These are phyloP conservation scores for Bimastos eiseni DNA, from an alignment of 2,888 invertebrate species.

Conservation along the genomic window DNA sequence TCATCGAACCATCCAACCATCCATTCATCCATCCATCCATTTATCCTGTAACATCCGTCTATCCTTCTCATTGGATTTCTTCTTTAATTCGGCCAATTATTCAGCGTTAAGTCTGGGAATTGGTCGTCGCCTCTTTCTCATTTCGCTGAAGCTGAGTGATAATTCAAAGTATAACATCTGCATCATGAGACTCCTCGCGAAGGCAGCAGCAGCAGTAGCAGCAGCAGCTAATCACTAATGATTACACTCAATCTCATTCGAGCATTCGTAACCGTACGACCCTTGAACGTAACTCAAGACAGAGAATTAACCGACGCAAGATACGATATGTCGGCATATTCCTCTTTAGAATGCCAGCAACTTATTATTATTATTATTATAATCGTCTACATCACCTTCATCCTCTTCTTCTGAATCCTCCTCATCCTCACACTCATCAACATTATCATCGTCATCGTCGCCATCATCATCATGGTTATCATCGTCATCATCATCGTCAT, in stretches of 20 bases:
- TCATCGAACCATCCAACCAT: neutral
- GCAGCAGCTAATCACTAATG: neutral
- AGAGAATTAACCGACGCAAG: neutral
- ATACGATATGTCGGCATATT: neutral
- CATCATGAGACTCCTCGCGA: neutral
- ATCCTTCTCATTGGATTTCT: no score
- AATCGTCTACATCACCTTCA: no score
- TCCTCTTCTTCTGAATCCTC: no score
- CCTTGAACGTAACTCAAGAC: neutral
- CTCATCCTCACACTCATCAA: no score
- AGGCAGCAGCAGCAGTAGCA: neutral
- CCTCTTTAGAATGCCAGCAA: neutral
- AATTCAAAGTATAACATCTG: neutral
- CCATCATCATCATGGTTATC: neutral
- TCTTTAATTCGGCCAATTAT: neutral
- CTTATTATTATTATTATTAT: neutral
- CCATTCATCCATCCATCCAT: neutral
- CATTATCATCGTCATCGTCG: no score
- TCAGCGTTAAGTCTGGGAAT: neutral
- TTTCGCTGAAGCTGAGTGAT: conserved; percentile 13
- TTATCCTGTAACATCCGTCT: neutral
- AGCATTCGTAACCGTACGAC: neutral
- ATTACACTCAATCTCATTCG: neutral
- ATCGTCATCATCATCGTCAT: neutral
- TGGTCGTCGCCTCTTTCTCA: neutral